Conservation (phyloP, 2,113 vertebrate genomes). For the Cochlearius cochlearius region DNA sequence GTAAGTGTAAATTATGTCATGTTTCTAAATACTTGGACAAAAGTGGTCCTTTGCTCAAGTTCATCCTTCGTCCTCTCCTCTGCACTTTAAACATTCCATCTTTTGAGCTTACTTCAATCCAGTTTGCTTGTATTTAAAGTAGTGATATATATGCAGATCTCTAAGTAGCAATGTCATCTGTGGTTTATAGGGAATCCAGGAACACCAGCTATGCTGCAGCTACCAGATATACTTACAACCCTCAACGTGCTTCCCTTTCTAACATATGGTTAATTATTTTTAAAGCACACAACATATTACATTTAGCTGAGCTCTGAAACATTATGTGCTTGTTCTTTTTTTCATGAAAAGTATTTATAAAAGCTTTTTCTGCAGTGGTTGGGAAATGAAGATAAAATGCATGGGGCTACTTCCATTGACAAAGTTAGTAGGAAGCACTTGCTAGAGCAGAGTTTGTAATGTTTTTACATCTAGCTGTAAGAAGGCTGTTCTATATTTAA, state of each 20-base stretch:
- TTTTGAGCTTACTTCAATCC: not conserved
- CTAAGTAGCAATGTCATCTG: not conserved
- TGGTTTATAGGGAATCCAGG: not conserved
- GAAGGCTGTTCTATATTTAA: slow-evolving; percentile 2
- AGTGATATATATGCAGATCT: not conserved
- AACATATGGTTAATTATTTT: not conserved
- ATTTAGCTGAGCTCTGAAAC: not conserved
- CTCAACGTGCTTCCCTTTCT: not conserved
- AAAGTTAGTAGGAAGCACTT: slow-evolving; percentile 16
- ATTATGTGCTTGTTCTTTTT: not conserved
- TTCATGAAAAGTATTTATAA: not conserved
- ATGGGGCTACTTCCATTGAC: not conserved
- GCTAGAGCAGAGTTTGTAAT: not conserved
- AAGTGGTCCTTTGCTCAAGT: not conserved
- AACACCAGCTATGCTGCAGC: not conserved
- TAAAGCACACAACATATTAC: not conserved
- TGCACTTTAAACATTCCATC: not conserved
- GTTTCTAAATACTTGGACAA: not conserved
- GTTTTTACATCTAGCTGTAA: not conserved
- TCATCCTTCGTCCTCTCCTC: not conserved
- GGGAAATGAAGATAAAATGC: not conserved
- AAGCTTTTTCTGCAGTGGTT: not conserved
- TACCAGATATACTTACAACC: not conserved
- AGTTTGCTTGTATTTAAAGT: not conserved
- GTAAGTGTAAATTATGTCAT: not conserved